These are phyloP conservation scores for Brachionichthys hirsutus DNA, from an alignment of 2,113 vertebrate genomes.

Conservation along the genomic window DNA sequence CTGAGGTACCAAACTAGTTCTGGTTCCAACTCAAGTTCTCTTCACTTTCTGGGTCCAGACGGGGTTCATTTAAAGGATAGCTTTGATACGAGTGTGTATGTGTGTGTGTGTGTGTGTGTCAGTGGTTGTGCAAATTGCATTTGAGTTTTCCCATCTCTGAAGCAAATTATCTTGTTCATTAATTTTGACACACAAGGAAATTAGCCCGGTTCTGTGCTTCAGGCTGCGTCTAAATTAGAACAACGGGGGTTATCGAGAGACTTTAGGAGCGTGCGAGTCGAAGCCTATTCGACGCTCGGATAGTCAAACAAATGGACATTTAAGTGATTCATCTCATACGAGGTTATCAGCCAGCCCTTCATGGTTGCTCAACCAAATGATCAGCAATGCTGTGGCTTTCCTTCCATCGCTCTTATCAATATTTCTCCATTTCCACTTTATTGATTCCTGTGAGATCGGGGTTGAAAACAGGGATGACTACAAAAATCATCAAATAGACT, in stretches of 20 bases:
- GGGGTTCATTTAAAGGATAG: conserved; percentile 62
- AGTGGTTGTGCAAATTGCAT: not conserved
- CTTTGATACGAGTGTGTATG: conserved; percentile 7
- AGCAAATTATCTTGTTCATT: conserved; percentile 74
- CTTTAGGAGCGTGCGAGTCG: conserved; percentile 56
- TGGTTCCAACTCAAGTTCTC: conserved; percentile 39
- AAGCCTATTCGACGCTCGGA: conserved; percentile 37
- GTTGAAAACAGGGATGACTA: too few species aligned
- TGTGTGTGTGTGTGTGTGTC: not conserved
- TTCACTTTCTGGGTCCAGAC: conserved; percentile 47
- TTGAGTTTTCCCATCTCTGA: conserved; percentile 48
- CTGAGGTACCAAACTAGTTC: conserved; percentile 61
- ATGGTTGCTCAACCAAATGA: conserved; percentile 1
- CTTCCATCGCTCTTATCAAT: not conserved
- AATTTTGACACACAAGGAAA: conserved; percentile 70
- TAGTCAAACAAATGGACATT: conserved; percentile 10
- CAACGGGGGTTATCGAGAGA: conserved; percentile 57
- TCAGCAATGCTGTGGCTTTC: not conserved
- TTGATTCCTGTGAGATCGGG: conserved; percentile 6
- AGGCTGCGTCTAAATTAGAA: conserved; percentile 71
- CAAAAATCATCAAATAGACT: too few species aligned
- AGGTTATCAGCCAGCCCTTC: conserved; percentile 51
- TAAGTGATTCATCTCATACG: not conserved
- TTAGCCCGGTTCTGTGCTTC: conserved; percentile 59
- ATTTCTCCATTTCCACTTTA: conserved; percentile 4